A percentile compares a stretch with the other conserved stretches of the same genome.
Evolutionary conservation across 1,140 invertebrate species (phyloP).

Genomic region (Formica exsecta): DNA sequence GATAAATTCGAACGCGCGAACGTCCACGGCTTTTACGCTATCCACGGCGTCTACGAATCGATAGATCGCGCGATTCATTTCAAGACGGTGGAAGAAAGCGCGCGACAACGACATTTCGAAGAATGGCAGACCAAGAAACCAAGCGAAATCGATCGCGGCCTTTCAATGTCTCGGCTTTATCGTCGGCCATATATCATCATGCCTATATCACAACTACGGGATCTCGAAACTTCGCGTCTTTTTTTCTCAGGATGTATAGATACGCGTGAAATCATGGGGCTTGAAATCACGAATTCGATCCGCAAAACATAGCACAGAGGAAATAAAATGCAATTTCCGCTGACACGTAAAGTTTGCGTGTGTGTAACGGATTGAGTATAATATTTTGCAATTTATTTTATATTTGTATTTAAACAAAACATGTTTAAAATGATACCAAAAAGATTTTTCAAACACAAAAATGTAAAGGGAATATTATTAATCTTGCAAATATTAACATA

Average conservation of each 20-base stretch:
- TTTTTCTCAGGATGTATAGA: conserved; percentile 47
- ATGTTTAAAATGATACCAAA: background rate
- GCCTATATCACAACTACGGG: conserved; percentile 79
- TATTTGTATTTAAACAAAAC: background rate
- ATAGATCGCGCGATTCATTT: conserved; percentile 63
- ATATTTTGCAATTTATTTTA: conserved; percentile 2
- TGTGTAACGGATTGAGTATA: background rate
- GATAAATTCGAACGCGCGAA: conserved; percentile 52
- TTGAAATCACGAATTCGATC: conserved; percentile 33
- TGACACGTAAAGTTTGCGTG: conserved; percentile 9
- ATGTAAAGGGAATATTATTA: background rate
- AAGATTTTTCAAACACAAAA: background rate
- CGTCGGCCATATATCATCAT: conserved; percentile 84
- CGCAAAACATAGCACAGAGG: conserved; percentile 27
- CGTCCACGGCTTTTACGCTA: conserved; percentile 50
- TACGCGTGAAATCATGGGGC: conserved; percentile 25
- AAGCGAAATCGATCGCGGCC: conserved; percentile 78
- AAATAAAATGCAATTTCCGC: conserved; percentile 46
- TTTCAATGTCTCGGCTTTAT: conserved; percentile 84
- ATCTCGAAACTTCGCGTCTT: conserved; percentile 80
- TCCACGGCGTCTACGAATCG: conserved; percentile 42
- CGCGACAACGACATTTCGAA: conserved; percentile 58
- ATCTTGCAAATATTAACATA: background rate
- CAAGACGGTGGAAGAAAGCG: conserved; percentile 51
- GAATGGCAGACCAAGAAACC: conserved; percentile 75